These are phyloP conservation scores for Osmerus eperlanus DNA, from an alignment of 2,113 vertebrate genomes.

Conservation along the genomic window DNA sequence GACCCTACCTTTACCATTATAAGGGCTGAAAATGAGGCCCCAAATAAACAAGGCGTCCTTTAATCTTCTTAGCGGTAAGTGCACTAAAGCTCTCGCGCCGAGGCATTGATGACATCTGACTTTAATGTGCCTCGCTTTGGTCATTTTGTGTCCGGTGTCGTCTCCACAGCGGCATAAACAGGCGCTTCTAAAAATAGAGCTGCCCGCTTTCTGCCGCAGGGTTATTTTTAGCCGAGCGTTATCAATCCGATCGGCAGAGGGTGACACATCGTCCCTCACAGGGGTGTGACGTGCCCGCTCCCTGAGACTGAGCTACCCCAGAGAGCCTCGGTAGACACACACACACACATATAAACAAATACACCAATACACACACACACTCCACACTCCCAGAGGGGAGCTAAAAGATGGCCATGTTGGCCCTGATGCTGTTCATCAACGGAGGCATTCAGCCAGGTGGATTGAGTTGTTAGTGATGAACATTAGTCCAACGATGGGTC, in stretches of 20 bases:
- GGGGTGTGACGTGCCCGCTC: constrained; percentile 61
- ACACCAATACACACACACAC: too few species aligned
- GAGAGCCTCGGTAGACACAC: too few species aligned
- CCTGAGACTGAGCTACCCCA: too few species aligned
- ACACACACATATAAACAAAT: too few species aligned
- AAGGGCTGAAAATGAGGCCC: constrained; percentile 32
- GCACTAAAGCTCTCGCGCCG: constrained; percentile 34
- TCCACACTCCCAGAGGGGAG: neutral
- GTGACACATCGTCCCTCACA: constrained; percentile 61
- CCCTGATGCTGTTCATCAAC: constrained; percentile 21
- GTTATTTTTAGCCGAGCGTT: constrained; percentile 71
- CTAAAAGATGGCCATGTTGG: constrained; percentile 37
- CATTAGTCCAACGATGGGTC: neutral
- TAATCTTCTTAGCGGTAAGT: constrained; percentile 32
- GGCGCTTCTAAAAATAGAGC: constrained; percentile 66
- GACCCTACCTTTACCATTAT: constrained; percentile 25
- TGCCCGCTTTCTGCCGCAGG: constrained; percentile 63
- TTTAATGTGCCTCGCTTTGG: constrained; percentile 26
- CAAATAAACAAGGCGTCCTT: constrained; percentile 11
- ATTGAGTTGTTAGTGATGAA: constrained; percentile 26
- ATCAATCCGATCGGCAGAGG: constrained; percentile 65
- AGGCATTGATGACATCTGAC: constrained; percentile 16
- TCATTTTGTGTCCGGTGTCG: constrained; percentile 51
- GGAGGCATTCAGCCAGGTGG: constrained; percentile 26
- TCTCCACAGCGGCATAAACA: constrained; percentile 62